Percentiles rank a stretch among this genome's conserved stretches.
These are phyloP conservation scores for Coecobrya sp. DNA, from an alignment of 2,888 invertebrate species.

Conservation along the genomic window DNA sequence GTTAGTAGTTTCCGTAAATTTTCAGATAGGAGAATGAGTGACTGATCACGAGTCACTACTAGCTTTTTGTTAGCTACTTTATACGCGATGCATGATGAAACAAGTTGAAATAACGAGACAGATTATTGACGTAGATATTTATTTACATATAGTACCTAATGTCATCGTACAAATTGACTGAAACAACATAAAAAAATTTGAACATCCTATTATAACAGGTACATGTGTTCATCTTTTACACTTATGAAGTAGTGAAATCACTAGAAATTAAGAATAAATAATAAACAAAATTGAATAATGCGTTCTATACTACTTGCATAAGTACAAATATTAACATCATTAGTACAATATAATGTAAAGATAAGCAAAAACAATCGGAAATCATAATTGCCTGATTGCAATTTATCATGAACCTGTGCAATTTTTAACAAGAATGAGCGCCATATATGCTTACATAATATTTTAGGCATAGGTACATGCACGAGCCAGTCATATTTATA, in stretches of 20 bases:
- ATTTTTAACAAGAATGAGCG: not conserved
- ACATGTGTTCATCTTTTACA: too few species aligned
- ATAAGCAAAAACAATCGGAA: conserved; percentile 20
- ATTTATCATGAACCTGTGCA: conserved; percentile 1
- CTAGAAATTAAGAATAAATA: not conserved
- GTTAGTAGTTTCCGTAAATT: conserved; percentile 43
- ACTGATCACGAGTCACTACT: not conserved
- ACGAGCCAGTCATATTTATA: too few species aligned
- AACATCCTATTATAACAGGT: not conserved
- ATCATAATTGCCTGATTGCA: not conserved
- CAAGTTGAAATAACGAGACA: too few species aligned
- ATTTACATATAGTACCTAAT: too few species aligned
- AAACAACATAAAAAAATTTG: too few species aligned
- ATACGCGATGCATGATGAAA: too few species aligned
- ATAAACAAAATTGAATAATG: not conserved
- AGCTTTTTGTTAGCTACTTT: not conserved
- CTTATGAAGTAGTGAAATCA: too few species aligned
- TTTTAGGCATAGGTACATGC: not conserved
- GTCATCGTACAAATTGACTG: too few species aligned
- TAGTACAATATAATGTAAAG: not conserved
- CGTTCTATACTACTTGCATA: too few species aligned
- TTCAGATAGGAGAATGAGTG: conserved; percentile 39
- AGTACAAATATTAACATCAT: too few species aligned
- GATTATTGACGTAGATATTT: too few species aligned
- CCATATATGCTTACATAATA: not conserved